Evolutionary conservation across 2,888 invertebrate genomes (phyloP).

Genomic region (Pristionchus mayeri): DNA sequence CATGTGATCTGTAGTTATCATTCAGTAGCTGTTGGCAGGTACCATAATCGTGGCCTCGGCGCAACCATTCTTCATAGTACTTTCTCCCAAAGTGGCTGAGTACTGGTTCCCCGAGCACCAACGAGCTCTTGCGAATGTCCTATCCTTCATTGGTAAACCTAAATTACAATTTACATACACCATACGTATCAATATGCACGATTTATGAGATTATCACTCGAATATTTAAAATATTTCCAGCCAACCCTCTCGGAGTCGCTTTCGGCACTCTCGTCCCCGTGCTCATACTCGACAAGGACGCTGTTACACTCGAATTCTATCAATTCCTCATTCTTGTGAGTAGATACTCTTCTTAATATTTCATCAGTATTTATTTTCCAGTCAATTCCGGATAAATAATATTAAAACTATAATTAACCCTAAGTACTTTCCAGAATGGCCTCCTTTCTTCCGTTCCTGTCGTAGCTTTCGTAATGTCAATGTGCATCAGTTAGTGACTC

Average conservation of each 20-base stretch:
- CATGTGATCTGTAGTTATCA: no score
- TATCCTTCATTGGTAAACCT: constrained; percentile 69
- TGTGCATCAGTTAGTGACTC: constrained; percentile 24
- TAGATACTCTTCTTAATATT: no score
- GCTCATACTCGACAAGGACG: constrained; percentile 57
- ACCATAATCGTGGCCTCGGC: constrained; percentile 68
- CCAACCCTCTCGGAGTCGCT: constrained; percentile 72
- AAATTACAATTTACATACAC: no score
- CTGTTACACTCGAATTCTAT: constrained; percentile 6
- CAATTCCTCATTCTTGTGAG: constrained; percentile 52
- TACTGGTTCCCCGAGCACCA: constrained; percentile 72
- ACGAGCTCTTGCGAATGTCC: constrained; percentile 70
- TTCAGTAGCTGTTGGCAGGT: constrained; percentile 58
- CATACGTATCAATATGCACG: no score
- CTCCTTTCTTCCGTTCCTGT: constrained; percentile 15
- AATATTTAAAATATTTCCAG: no score
- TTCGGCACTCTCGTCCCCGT: constrained; percentile 69
- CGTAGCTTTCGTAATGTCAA: constrained; percentile 33
- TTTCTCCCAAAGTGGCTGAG: constrained; percentile 71
- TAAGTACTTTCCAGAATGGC: constrained; percentile 24
- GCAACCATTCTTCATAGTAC: constrained; percentile 72
- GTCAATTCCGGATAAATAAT: no score
- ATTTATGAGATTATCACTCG: constrained; percentile 52
- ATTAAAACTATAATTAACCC: no score
- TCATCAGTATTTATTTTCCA: no score